Percentiles rank a stretch among this genome's conserved stretches.
Evolutionary conservation across 2,113 vertebrate species (phyloP).

Genomic region (Hylia prasina): DNA sequence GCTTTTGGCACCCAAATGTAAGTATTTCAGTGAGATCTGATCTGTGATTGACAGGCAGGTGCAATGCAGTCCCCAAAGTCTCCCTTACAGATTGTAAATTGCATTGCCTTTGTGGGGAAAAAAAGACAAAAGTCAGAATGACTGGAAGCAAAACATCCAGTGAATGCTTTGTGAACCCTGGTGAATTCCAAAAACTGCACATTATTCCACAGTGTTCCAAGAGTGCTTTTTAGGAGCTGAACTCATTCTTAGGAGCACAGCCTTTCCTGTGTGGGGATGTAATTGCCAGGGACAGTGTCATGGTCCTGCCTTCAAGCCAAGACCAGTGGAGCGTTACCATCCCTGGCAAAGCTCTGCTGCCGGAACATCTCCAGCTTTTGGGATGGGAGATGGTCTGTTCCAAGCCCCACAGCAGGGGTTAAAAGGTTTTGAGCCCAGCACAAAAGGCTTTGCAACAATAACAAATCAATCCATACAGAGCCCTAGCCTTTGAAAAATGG

Average conservation of each 20-base stretch:
- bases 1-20: background rate
- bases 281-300: background rate
- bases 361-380: background rate
- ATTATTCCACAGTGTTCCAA: background rate
- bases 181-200: background rate
- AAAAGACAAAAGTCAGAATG: background rate
- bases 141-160: background rate
- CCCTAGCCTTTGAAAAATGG: background rate
- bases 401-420: background rate
- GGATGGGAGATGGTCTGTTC: background rate
- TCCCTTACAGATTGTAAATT: background rate
- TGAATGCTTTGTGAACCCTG: background rate
- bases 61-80: background rate
- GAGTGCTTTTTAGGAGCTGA: background rate
- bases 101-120: background rate
- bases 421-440: background rate
- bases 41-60: background rate
- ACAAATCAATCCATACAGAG: constrained; percentile 30
- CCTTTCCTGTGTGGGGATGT: background rate
- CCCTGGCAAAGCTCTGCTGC: background rate
- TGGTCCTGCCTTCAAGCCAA: accelerated
- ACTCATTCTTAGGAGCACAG: background rate
- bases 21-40: background rate
- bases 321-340: background rate
- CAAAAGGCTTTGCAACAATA: constrained; percentile 33